Evolutionary conservation across 2,797 vertebrate species (phyloP), one percentile per base, ranked within the genome.

Genomic region (Arremon aurantiirostris): DNA sequence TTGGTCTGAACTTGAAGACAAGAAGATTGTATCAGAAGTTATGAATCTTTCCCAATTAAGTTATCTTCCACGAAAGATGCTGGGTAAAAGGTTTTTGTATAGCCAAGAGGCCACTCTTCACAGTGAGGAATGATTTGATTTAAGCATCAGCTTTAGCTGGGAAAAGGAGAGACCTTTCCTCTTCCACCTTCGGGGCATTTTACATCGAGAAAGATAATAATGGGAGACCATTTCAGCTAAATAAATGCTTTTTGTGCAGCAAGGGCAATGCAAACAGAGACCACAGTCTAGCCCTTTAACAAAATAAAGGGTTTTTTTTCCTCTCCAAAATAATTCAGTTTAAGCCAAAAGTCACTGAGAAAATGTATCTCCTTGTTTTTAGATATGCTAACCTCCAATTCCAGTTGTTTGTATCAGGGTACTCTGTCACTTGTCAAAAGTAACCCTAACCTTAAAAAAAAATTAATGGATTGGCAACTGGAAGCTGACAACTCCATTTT

Each of bases 21-120:
- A 84, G 95, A 95, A 97, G 95, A 96, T 90, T 88, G 27, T 87
- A 93, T 97, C 90, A 96, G 83, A 97, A 97, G 84, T 95, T 96
- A 97, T 68, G 86, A 95, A 92, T 88, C 94, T 94, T 97, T 95
- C 82, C 95, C 94, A 97, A 97, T 97, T 96, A 97, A 83, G 81
- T 94, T 97, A 95, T 94, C 85, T 96, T 94, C 41, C 13, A 13
- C 57, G 9, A 75, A 91, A 93, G 79, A 94, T 81, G 83, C 50
- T 69, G 68, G 69, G 59, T 95, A 96, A 96, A 94, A 89, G 87
- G 89, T 94, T 97, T 97, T 89, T 94, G 66, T 92, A 92, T 71
- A 97, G 94, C 79, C 91, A 93, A 86, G 35, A 96, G 95, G 92
- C 88, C 81, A 96, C 83, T 90, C 95, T 75, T 84, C 80, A 91